These are phyloP conservation scores for Lottia gigantea DNA, from an alignment of 2,888 invertebrate genomes.

Conservation along the genomic window DNA sequence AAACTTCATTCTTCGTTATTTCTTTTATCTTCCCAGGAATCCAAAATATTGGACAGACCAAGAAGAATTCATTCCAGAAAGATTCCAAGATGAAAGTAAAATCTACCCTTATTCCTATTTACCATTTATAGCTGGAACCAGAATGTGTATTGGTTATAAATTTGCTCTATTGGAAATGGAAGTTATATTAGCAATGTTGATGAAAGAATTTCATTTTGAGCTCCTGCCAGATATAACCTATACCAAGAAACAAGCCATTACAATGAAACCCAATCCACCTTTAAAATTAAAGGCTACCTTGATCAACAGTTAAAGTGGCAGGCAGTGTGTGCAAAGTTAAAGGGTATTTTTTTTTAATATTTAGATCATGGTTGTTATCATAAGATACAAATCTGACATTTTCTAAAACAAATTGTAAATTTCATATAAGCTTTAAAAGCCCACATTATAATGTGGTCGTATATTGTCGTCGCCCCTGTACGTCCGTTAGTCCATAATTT, in stretches of 20 bases:
- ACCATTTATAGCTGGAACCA: conserved; percentile 42
- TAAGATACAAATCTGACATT: too few species aligned
- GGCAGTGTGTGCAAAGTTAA: too few species aligned
- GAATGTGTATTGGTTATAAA: conserved; percentile 51
- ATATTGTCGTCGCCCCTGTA: too few species aligned
- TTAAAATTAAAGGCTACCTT: conserved; percentile 24
- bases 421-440: too few species aligned
- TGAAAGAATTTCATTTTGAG: conserved; percentile 34
- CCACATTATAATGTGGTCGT: too few species aligned
- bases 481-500: too few species aligned
- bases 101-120: conserved; percentile 30
- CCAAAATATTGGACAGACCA: conserved; percentile 44
- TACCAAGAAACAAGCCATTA: conserved; percentile 29
- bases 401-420: too few species aligned
- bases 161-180: conserved; percentile 47
- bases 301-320: background rate
- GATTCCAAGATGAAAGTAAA: conserved; percentile 37
- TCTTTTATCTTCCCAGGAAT: conserved; percentile 28
- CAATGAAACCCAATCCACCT: conserved; percentile 39
- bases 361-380: too few species aligned
- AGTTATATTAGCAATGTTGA: conserved; percentile 29
- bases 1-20: background rate
- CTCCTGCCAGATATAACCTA: conserved; percentile 33
- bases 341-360: too few species aligned
- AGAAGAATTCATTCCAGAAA: conserved; percentile 47